These are phyloP conservation scores for Thaumatotibia leucotreta DNA, from an alignment of 1,140 invertebrate genomes.

Conservation along the genomic window DNA sequence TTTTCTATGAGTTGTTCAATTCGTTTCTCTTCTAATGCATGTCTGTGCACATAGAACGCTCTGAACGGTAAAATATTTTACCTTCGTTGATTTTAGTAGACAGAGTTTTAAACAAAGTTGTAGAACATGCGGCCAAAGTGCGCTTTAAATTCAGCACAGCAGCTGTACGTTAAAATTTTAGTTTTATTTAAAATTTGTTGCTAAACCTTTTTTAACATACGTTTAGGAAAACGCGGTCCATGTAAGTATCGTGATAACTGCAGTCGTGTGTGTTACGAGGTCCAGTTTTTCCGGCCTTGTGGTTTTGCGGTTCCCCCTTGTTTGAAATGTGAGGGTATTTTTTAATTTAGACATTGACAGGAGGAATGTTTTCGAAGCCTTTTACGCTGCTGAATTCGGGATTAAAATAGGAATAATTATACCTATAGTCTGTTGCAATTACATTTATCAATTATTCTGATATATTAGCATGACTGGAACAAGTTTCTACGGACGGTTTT, in stretches of 20 bases:
- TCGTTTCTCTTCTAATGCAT: neutral
- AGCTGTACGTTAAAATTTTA: conserved; percentile 35
- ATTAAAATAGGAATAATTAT: neutral
- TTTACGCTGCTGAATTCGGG: neutral
- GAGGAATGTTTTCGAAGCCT: neutral
- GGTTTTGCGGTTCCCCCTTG: neutral
- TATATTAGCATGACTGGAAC: too few species aligned
- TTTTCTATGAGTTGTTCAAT: conserved; percentile 17
- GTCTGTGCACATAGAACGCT: conserved; percentile 16
- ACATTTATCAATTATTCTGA: too few species aligned
- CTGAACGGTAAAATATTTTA: conserved; percentile 23
- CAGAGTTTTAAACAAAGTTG: conserved; percentile 45
- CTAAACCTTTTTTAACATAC: conserved; percentile 17
- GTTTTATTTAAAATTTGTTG: conserved; percentile 36
- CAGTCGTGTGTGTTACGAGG: neutral
- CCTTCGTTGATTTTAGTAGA: conserved; percentile 32
- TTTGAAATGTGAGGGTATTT: neutral
- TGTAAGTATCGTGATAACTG: neutral
- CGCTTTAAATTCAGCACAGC: conserved; percentile 38
- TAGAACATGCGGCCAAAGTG: conserved; percentile 34
- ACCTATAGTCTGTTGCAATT: too few species aligned
- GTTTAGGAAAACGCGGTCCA: conserved; percentile 15
- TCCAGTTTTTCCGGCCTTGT: neutral
- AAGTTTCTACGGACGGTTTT: too few species aligned
- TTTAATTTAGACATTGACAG: conserved; percentile 10